phyloP scores from a whole-genome alignment of 2,113 vertebrate genomes.

The Psammodynastes pulverulentus region DNA sequence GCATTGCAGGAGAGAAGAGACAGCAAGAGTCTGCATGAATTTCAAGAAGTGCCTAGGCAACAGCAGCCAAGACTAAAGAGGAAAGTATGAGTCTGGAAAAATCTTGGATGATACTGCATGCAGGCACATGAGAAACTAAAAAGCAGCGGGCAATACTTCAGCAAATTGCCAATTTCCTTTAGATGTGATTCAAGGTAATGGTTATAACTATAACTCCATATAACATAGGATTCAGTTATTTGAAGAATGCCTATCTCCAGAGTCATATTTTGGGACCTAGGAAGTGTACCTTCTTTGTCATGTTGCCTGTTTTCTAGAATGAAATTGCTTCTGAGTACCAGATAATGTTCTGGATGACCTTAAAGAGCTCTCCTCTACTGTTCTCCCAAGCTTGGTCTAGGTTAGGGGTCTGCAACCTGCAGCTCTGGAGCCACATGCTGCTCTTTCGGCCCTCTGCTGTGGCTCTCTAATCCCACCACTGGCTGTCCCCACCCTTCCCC shows the following conservation, averaged over 20 bases:
- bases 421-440: too few relatives aligned
- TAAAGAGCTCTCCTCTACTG: not conserved
- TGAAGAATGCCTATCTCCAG: not conserved
- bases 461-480: too few relatives aligned
- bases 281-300: not conserved
- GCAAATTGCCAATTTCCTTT: not conserved
- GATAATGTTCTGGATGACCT: not conserved
- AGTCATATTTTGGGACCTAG: not conserved
- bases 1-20: not conserved
- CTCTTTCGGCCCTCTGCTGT: too few relatives aligned
- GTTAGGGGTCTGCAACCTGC: too few relatives aligned
- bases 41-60: not conserved
- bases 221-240: not conserved
- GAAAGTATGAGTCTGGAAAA: not conserved
- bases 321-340: not conserved
- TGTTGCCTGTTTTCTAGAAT: not conserved
- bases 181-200: not conserved
- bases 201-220: not conserved
- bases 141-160: not conserved
- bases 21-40: not conserved
- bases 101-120: not conserved
- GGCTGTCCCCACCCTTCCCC: too few relatives aligned
- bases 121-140: not conserved
- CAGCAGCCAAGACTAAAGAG: not conserved
- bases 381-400: not conserved